Base-by-base conservation (phyloP, 2,113 vertebrate genomes). In the Periophthalmus modestus region DNA sequence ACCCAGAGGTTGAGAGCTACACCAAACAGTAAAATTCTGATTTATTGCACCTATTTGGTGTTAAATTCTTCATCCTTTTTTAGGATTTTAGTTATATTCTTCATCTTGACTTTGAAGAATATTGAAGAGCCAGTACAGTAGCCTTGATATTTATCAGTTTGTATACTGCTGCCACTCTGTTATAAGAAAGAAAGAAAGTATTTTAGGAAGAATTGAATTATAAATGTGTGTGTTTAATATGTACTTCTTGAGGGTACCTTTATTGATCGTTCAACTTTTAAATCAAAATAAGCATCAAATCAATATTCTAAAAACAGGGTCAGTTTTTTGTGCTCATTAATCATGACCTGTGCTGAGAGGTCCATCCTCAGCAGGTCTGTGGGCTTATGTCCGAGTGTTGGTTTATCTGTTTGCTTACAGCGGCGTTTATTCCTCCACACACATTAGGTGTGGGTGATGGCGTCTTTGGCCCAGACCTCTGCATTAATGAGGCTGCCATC, bases 401-500 rank as follows among this genome's bases (percentile, higher is more conserved):
- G 79, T 85, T 84, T 85, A 67, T 85, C 66, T 75, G 75, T 87
- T 89, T 85, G 81, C 85, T 88, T 79, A 83, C 74, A 67, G 83
- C 79, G 82, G 81, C 86, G 82, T 90, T 87, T 87, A 84, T 83
- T 87, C 83, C 77, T 71, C 23, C 66, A 68, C 87, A 88, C 85
- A 87, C 88, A 83, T 84, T 73, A 72, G 87, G 78, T 72, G 70
- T 68, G 74, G 36, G 77, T 76, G 82, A 88, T 85, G 81, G 82
- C 84, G 86, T 84, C 80, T 78, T 87, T 88, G 89, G 83, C 90
- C 85, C 82, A 73, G 82, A 90, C 88, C 90, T 71, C 84, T 79
- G 87, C 83, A 88, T 90, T 92, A 90, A 91, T 87, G 83, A 91
- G 85, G 77, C 85, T 82, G 86, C 82, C 88, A 83, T 90, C 87